Base-by-base conservation (phyloP, 2,113 vertebrate species). In the Cyanistes caeruleus region DNA sequence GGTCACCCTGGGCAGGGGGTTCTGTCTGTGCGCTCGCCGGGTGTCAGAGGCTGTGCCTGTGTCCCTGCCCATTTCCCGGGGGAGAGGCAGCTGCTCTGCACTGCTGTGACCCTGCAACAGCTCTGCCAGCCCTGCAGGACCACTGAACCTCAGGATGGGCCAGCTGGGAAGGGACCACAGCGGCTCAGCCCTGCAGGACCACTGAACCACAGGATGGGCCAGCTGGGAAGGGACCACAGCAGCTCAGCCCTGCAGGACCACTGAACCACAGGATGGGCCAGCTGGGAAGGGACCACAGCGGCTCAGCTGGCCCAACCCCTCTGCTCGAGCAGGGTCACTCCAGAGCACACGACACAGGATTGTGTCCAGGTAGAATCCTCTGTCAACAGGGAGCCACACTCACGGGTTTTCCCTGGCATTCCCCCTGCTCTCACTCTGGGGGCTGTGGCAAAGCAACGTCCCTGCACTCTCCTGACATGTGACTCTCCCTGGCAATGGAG, bases 1-100 rank as follows among this genome's bases (percentile, higher is more conserved):
- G 43, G 21, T 8, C 23, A 2, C 4, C 41, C 1, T 1, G 18
- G 9, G 0, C 31, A 20, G 48, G 5, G 1, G 6, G 3, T 2
- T 8, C 58, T 23, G 28, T 9, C 24, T 12, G 31, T 2, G n/a
- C 2, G 5, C 49, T 39, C 9, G 49, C 53, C 3, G 0, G 5
- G 33, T 2, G 33, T 6, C 13, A 19, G 11, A 3, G 52, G 56
- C 25, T 2, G 5, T 5, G 43, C 6, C 11, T 2, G 64, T 11
- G 35, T 12, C 31, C 30, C 15, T 24, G 14, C 20, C 23, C 24
- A 0, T 4, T 5, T 30, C 23, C 44, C 0, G 0, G 31, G 44
- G 49, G 11, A 15, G 2, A 6, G 11, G 25, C 3, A 17, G 8
- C 12, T 9, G 27, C 48, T 35, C 37, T 0, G 15, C 6, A 3